These are phyloP conservation scores for Adelges cooleyi DNA, from an alignment of 1,140 invertebrate species.

Conservation along the genomic window DNA sequence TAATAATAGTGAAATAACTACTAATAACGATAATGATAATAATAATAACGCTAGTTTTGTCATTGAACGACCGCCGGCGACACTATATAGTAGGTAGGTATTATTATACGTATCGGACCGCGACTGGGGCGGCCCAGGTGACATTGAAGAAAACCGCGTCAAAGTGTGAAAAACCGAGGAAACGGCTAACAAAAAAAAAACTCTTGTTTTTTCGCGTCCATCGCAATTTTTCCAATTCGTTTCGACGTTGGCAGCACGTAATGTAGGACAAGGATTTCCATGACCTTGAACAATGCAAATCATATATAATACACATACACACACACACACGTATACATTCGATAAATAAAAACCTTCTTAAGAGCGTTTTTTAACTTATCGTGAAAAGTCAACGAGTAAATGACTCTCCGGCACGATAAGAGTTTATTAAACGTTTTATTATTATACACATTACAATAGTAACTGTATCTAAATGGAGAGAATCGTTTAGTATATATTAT, in stretches of 20 bases:
- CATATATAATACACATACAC: no score
- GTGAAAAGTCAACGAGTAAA: not conserved
- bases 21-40: not conserved
- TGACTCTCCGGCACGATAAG: not conserved
- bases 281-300: not conserved
- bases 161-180: not conserved
- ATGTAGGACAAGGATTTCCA: conserved; percentile 11
- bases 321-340: no score
- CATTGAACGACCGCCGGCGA: not conserved
- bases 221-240: not conserved
- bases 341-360: not conserved
- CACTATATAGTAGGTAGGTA: no score
- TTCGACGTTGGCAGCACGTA: no score
- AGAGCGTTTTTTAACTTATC: not conserved
- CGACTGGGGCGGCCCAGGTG: no score
- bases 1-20: no score
- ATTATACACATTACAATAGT: no score
- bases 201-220: not conserved
- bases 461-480: no score
- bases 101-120: no score
- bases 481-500: no score
- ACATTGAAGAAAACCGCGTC: not conserved
- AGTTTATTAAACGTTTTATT: not conserved
- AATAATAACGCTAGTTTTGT: not conserved
- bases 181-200: not conserved